Conservation (phyloP, 1,140 invertebrate genomes). For the Formica selysi region DNA sequence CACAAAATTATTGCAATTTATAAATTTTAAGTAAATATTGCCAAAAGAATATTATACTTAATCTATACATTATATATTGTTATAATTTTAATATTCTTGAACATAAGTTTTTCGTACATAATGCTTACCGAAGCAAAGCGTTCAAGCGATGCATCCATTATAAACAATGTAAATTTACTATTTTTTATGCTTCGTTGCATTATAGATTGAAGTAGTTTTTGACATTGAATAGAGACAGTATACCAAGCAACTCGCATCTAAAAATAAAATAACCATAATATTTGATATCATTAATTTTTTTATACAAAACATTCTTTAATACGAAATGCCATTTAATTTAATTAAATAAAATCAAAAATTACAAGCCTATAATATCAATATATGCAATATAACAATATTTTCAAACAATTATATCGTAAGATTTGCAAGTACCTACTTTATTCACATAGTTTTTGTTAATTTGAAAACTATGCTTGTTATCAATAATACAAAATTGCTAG, state of each 20-base stretch:
- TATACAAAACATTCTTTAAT: neutral
- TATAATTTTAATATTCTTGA: neutral
- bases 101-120: neutral
- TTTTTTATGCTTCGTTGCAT: neutral
- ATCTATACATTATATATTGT: neutral
- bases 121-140: constrained; percentile 27
- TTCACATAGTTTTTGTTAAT: constrained; percentile 7
- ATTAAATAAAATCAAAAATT: neutral
- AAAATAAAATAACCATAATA: neutral
- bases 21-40: neutral
- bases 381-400: neutral
- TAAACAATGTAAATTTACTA: neutral
- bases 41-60: neutral
- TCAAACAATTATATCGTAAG: neutral
- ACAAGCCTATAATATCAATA: neutral
- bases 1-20: constrained; percentile 5
- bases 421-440: constrained; percentile 17
- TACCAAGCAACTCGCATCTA: constrained; percentile 48
- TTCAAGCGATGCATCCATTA: constrained; percentile 18
- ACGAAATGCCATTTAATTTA: neutral
- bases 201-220: constrained; percentile 31
- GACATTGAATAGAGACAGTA: neutral
- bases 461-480: neutral
- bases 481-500: neutral
- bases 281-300: neutral